phyloP scores from a whole-genome alignment of 1,140 invertebrate genomes.

The Macrotrachela quadricornifera region DNA sequence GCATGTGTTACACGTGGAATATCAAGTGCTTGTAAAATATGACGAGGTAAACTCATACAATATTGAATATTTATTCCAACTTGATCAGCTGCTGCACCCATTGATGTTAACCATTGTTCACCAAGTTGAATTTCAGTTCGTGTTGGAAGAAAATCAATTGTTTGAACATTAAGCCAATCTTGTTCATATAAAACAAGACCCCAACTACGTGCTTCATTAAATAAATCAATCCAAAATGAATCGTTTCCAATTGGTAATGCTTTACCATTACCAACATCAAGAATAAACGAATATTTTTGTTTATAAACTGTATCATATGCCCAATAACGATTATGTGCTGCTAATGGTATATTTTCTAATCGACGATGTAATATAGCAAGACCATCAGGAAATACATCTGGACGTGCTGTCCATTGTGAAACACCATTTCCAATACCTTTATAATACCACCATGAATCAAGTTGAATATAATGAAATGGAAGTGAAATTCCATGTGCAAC shows the following conservation, averaged over 20 bases:
- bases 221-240: constrained; percentile 15
- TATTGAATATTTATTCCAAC: constrained; percentile 12
- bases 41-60: constrained; percentile 13
- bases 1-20: constrained; percentile 12
- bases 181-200: constrained; percentile 15
- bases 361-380: too few relatives aligned
- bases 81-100: constrained; percentile 11
- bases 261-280: constrained; percentile 1
- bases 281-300: not conserved
- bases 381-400: too few relatives aligned
- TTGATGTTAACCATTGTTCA: constrained; percentile 12
- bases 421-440: too few relatives aligned
- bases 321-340: constrained; percentile 18
- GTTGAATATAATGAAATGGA: constrained; percentile 16
- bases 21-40: constrained; percentile 11
- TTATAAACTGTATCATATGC: constrained; percentile 7
- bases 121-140: constrained; percentile 12
- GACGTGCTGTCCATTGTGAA: too few relatives aligned
- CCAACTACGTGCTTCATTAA: constrained; percentile 14
- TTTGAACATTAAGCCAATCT: constrained; percentile 15
- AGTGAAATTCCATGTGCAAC: not conserved
- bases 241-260: constrained; percentile 7
- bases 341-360: constrained; percentile 8
- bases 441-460: constrained; percentile 20
- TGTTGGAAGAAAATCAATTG: constrained; percentile 9